phyloP scores from a whole-genome alignment of 2,888 invertebrate species.

The Andrena praecox region DNA sequence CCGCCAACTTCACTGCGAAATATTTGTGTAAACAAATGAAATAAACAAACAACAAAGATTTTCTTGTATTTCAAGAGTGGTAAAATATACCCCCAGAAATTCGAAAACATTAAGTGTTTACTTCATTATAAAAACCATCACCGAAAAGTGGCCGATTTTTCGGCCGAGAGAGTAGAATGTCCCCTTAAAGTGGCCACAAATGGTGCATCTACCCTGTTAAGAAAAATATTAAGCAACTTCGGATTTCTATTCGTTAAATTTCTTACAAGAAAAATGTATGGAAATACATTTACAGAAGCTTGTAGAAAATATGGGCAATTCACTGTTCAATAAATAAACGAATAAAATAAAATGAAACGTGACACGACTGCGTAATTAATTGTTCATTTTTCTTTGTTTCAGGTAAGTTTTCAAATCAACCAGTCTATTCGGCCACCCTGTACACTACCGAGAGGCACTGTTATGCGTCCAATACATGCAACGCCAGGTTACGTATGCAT shows the following conservation, averaged over 20 bases:
- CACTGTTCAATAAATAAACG: background rate
- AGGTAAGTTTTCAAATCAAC: slow-evolving; percentile 73
- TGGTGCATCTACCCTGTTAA: background rate
- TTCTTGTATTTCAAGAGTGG: no score
- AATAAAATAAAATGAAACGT: background rate
- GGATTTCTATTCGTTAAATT: background rate
- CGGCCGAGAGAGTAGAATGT: no score
- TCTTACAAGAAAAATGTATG: no score
- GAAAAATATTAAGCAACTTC: background rate
- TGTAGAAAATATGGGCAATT: no score
- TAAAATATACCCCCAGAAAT: no score
- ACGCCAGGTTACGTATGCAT: slow-evolving; percentile 65
- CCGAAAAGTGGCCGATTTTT: no score
- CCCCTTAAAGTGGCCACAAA: no score
- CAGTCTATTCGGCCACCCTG: slow-evolving; percentile 40
- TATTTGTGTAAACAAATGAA: no score
- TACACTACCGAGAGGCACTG: slow-evolving; percentile 34
- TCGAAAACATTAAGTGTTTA: no score
- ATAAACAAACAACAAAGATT: no score
- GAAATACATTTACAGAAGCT: background rate
- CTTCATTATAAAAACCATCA: no score
- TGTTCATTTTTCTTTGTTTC: slow-evolving; percentile 61
- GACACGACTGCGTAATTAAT: background rate
- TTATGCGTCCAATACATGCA: slow-evolving; percentile 49
- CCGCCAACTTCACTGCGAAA: no score